These are phyloP conservation scores for Dasypolia templi DNA, from an alignment of 2,888 invertebrate species.

Conservation along the genomic window DNA sequence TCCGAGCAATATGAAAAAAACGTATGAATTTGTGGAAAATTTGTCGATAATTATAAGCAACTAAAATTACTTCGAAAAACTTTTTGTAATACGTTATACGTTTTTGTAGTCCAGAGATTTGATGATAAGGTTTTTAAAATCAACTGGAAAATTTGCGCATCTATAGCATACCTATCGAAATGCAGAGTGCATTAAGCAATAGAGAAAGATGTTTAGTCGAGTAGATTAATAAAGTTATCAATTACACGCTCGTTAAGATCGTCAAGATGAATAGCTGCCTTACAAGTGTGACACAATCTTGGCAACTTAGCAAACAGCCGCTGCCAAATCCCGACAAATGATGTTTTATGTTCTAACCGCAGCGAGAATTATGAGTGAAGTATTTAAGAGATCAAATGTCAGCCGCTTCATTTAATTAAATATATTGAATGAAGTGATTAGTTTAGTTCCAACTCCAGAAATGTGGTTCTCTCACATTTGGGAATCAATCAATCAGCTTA, in stretches of 20 bases:
- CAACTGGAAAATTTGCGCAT: neutral
- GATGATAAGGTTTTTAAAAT: neutral
- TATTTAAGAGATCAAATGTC: conserved; percentile 4
- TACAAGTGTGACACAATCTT: conserved; percentile 9
- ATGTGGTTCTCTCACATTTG: neutral
- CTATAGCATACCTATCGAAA: too few species aligned
- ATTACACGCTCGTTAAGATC: neutral
- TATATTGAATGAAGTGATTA: neutral
- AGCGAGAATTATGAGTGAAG: neutral
- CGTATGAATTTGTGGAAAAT: too few species aligned
- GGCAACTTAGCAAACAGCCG: conserved; percentile 12
- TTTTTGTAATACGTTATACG: too few species aligned
- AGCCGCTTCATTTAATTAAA: neutral
- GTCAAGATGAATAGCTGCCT: neutral
- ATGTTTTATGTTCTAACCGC: conserved; percentile 4
- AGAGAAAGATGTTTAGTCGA: neutral
- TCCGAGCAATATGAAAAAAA: too few species aligned
- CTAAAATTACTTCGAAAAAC: neutral
- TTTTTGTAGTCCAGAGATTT: neutral
- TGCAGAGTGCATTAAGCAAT: too few species aligned
- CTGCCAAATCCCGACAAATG: conserved; percentile 4
- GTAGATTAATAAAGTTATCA: neutral
- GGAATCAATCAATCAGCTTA: neutral
- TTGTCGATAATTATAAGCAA: too few species aligned
- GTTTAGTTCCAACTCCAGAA: neutral